These are phyloP conservation scores for Oppia nitens DNA, from an alignment of 1,140 invertebrate genomes.

Conservation along the genomic window DNA sequence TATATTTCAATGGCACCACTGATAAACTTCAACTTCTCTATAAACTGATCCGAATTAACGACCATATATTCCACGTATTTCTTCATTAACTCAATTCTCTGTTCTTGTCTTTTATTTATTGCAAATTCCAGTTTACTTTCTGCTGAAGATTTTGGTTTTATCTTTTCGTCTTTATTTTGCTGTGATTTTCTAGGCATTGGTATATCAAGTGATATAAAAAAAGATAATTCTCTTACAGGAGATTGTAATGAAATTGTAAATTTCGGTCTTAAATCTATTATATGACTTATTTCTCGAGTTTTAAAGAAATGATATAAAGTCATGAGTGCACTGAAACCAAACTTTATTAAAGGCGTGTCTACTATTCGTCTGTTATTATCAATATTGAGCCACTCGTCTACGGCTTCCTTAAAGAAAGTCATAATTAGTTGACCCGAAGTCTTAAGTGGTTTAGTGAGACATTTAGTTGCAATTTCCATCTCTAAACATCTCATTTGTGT, in stretches of 20 bases:
- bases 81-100: too few species aligned
- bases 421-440: background rate
- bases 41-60: background rate
- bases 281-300: background rate
- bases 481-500: background rate
- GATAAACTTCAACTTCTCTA: background rate
- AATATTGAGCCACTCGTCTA: background rate
- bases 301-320: background rate
- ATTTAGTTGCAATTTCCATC: background rate
- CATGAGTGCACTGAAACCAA: background rate
- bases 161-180: too few species aligned
- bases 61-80: background rate
- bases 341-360: background rate
- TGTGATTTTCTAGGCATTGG: background rate
- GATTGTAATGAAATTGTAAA: background rate
- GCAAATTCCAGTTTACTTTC: too few species aligned
- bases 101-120: too few species aligned
- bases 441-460: background rate
- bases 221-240: background rate
- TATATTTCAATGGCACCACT: background rate
- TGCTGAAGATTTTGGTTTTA: too few species aligned
- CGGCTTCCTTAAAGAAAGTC: background rate
- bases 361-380: background rate
- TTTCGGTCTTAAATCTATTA: background rate
- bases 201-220: background rate